Evolutionary conservation across 2,888 invertebrate species (phyloP).

Genomic region (Nomada flava): DNA sequence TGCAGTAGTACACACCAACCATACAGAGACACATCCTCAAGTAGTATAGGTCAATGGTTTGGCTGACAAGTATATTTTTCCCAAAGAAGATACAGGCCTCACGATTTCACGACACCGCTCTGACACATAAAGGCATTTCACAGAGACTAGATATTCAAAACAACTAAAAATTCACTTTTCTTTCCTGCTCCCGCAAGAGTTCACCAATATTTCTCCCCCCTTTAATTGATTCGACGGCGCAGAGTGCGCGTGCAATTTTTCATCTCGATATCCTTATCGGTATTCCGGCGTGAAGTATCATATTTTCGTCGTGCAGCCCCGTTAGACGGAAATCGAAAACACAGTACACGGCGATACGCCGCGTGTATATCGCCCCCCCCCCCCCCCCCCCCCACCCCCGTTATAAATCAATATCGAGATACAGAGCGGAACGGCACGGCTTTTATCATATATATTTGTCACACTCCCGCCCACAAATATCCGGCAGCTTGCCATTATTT

Average conservation of each 20-base stretch:
- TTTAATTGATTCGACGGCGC: background rate
- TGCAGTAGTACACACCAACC: too few species aligned
- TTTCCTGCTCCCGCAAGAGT: too few species aligned
- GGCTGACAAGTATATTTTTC: too few species aligned
- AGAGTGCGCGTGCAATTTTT: background rate
- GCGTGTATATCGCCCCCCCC: constrained; percentile 32
- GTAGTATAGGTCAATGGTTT: too few species aligned
- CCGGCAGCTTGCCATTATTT: constrained; percentile 67
- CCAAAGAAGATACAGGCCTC: too few species aligned
- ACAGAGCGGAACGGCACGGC: constrained; percentile 48
- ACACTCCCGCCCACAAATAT: constrained; percentile 68
- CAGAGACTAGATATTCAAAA: too few species aligned
- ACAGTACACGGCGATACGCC: constrained; percentile 24
- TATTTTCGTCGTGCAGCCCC: constrained; percentile 29
- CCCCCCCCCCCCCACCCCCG: constrained; percentile 27
- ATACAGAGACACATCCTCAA: too few species aligned
- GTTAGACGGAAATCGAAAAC: constrained; percentile 58
- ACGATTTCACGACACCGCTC: too few species aligned
- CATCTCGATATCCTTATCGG: constrained; percentile 19
- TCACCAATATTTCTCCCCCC: too few species aligned
- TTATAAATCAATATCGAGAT: constrained; percentile 70
- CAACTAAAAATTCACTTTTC: too few species aligned
- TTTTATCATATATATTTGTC: constrained; percentile 70
- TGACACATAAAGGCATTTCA: too few species aligned
- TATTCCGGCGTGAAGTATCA: constrained; percentile 19